Percentiles rank a stretch among this genome's conserved stretches.
Evolutionary conservation across 2,888 invertebrate genomes (phyloP).

Genomic region (Ennomos erosarius): DNA sequence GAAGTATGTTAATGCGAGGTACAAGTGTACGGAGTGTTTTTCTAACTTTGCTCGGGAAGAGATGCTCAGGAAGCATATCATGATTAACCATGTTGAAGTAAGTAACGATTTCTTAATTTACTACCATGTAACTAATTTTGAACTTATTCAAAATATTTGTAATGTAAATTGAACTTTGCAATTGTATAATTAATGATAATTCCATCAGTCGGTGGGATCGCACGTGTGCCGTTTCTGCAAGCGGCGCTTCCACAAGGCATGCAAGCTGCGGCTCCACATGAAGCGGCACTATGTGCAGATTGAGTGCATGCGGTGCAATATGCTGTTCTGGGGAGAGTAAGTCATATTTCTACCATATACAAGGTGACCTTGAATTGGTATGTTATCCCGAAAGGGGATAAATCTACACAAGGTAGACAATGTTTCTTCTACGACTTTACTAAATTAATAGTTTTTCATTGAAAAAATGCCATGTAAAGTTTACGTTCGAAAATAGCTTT

Average conservation of each 20-base stretch:
- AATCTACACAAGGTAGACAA: no score
- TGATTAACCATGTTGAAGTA: constrained; percentile 66
- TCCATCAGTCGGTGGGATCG: constrained; percentile 48
- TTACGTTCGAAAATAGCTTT: no score
- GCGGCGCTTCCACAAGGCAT: constrained; percentile 61
- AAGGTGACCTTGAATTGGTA: no score
- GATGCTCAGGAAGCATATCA: constrained; percentile 63
- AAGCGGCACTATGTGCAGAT: constrained; percentile 58
- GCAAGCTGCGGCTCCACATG: constrained; percentile 59
- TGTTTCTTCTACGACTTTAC: no score
- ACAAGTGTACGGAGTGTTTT: constrained; percentile 63
- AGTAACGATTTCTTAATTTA: constrained; percentile 11
- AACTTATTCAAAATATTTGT: no score
- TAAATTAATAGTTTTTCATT: no score
- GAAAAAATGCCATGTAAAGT: no score
- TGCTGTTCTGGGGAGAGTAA: constrained; percentile 43
- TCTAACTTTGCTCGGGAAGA: constrained; percentile 69
- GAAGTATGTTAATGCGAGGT: constrained; percentile 60
- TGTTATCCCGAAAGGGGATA: no score
- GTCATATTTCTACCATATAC: constrained; percentile 17
- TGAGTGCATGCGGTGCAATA: constrained; percentile 41
- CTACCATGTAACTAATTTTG: no score
- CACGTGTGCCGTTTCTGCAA: constrained; percentile 64
- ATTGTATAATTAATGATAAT: not conserved
- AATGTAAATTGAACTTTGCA: not conserved